A percentile compares a stretch with the other conserved stretches of the same genome.
phyloP scores from a whole-genome alignment of 2,888 invertebrate species.

The Zhengitettix transpicula region DNA sequence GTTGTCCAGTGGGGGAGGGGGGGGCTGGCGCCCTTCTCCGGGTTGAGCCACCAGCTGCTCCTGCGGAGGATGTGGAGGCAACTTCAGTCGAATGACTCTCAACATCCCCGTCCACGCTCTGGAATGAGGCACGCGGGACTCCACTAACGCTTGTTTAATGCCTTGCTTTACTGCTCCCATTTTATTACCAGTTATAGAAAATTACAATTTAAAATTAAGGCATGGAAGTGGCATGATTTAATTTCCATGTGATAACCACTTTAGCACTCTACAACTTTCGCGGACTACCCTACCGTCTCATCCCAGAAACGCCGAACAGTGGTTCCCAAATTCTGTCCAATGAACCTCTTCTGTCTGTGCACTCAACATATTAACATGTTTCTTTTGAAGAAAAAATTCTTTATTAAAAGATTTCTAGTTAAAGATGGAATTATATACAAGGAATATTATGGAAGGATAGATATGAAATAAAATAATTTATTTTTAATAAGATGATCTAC shows the following conservation, averaged over 20 bases:
- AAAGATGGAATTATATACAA: too few species aligned
- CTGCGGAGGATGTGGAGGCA: constrained; percentile 14
- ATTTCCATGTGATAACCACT: too few species aligned
- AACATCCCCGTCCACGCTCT: constrained; percentile 15
- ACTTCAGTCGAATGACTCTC: constrained; percentile 13
- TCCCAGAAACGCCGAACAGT: background rate
- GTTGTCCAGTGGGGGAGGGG: constrained; percentile 10
- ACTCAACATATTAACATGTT: too few species aligned
- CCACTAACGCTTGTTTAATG: constrained; percentile 8
- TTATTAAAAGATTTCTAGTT: too few species aligned
- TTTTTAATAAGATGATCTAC: too few species aligned
- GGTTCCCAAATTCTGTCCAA: too few species aligned
- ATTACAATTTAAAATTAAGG: background rate
- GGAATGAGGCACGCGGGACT: constrained; percentile 11
- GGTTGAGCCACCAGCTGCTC: constrained; percentile 10
- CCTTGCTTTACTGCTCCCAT: background rate
- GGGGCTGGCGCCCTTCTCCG: constrained; percentile 10
- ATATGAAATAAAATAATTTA: too few species aligned
- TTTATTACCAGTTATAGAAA: background rate
- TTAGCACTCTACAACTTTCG: too few species aligned
- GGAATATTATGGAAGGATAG: too few species aligned
- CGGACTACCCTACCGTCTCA: background rate
- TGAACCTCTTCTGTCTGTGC: too few species aligned
- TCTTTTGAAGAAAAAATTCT: too few species aligned
- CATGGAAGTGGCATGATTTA: too few species aligned